Evolutionary conservation across 1,140 invertebrate species (phyloP).

Genomic region (Mizuhopecten yessoensis): DNA sequence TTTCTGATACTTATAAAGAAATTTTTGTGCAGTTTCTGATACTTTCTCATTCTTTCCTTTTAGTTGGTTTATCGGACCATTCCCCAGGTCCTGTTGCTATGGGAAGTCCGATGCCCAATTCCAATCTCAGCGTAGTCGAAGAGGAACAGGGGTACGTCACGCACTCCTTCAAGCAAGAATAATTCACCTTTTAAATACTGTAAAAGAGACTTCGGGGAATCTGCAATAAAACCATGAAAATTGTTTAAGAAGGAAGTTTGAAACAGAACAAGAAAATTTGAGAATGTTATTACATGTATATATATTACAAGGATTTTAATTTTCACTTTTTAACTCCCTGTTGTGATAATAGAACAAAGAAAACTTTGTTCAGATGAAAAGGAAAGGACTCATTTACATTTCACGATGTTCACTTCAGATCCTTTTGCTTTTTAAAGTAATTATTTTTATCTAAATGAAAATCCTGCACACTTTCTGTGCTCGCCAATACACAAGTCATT

Average conservation of each 20-base stretch:
- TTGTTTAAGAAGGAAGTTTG: background rate
- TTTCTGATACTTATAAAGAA: background rate
- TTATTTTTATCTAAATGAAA: slow-evolving; percentile 1
- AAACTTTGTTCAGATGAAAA: background rate
- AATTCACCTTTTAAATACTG: too few relatives aligned
- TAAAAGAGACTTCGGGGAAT: background rate
- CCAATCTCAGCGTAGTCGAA: slow-evolving; percentile 68
- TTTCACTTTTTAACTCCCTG: background rate
- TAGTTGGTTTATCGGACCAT: slow-evolving; percentile 60
- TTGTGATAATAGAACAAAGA: background rate
- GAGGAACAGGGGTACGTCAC: slow-evolving; percentile 62
- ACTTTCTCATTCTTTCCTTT: background rate
- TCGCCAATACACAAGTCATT: background rate
- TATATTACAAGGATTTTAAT: background rate
- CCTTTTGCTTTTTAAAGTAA: background rate
- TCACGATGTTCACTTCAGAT: background rate
- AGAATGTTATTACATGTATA: background rate
- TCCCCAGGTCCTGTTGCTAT: slow-evolving; percentile 73
- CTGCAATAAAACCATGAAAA: background rate
- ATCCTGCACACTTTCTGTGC: background rate
- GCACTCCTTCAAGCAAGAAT: too few relatives aligned
- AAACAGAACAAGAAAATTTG: background rate
- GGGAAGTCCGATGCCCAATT: slow-evolving; percentile 72
- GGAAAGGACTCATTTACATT: background rate
- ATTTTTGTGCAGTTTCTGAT: background rate